Evolutionary conservation across 2,113 vertebrate genomes (phyloP).

Genomic region (Vulpes ferrilata): DNA sequence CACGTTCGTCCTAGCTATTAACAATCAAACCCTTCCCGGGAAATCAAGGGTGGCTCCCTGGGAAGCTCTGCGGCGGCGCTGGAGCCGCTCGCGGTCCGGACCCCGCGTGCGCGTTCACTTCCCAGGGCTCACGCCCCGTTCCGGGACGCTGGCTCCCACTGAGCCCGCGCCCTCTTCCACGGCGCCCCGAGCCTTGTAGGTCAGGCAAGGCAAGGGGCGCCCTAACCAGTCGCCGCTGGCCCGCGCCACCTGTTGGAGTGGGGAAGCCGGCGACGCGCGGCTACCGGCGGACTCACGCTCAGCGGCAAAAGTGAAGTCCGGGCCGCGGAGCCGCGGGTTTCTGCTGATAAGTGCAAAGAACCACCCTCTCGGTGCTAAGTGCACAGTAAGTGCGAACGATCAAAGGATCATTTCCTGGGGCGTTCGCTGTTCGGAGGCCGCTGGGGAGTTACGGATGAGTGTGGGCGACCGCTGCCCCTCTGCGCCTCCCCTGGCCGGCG

Average conservation of each 20-base stretch:
- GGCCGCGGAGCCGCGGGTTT: fast-evolving
- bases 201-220: fast-evolving
- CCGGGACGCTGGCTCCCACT: background rate
- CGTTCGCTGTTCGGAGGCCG: conserved; percentile 73
- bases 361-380: conserved; percentile 41
- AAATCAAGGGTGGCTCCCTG: background rate
- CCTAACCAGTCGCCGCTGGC: fast-evolving
- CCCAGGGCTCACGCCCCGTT: background rate
- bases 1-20: background rate
- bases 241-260: background rate
- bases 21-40: background rate
- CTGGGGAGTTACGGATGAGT: conserved; percentile 65
- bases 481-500: fast-evolving
- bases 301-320: background rate
- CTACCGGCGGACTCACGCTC: background rate
- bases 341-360: background rate
- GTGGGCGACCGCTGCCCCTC: background rate
- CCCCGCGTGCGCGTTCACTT: background rate
- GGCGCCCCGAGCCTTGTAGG: background rate
- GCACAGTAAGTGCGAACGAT: conserved; percentile 83
- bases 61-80: background rate
- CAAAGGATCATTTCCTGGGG: conserved; percentile 79
- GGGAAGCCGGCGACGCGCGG: fast-evolving
- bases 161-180: background rate
- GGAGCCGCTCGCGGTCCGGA: background rate